phyloP scores from a whole-genome alignment of 2,797 vertebrate genomes.

The Platalea minor region DNA sequence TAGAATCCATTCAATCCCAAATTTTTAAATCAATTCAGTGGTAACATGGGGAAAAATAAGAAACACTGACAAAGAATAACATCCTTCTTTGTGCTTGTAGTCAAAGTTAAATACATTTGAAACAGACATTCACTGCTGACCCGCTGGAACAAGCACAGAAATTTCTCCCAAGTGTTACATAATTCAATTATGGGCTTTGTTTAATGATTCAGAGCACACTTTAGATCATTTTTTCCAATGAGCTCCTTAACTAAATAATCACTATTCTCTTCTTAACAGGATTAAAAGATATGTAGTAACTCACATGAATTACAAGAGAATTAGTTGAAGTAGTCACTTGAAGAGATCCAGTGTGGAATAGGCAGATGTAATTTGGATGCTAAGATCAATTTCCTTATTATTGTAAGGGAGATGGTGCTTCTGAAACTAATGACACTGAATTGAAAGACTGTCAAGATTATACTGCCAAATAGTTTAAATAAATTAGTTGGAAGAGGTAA shows the following conservation, averaged over 20 bases:
- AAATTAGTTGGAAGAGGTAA: neutral
- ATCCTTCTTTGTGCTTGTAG: neutral
- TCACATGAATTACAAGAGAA: slow-evolving; percentile 31
- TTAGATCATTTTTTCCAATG: slow-evolving; percentile 42
- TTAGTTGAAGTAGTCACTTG: slow-evolving; percentile 35
- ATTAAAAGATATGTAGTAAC: slow-evolving; percentile 53
- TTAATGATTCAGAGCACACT: slow-evolving; percentile 45
- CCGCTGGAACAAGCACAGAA: neutral
- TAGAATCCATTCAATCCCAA: neutral
- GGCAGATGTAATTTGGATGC: slow-evolving; percentile 29
- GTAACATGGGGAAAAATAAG: neutral
- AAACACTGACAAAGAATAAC: neutral
- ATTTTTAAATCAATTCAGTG: neutral
- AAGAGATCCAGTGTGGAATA: slow-evolving; percentile 9
- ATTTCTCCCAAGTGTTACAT: neutral
- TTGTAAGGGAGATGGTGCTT: neutral
- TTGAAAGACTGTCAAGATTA: neutral
- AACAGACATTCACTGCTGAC: neutral
- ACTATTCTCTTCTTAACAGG: slow-evolving; percentile 54
- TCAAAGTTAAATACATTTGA: neutral
- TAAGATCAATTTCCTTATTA: slow-evolving; percentile 37
- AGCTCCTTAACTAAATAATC: slow-evolving; percentile 51
- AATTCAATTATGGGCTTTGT: slow-evolving; percentile 58
- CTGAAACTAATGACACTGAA: neutral
- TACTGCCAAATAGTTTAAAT: neutral